phyloP scores from a whole-genome alignment of 2,113 vertebrate genomes.

The Tetrao urogallus region DNA sequence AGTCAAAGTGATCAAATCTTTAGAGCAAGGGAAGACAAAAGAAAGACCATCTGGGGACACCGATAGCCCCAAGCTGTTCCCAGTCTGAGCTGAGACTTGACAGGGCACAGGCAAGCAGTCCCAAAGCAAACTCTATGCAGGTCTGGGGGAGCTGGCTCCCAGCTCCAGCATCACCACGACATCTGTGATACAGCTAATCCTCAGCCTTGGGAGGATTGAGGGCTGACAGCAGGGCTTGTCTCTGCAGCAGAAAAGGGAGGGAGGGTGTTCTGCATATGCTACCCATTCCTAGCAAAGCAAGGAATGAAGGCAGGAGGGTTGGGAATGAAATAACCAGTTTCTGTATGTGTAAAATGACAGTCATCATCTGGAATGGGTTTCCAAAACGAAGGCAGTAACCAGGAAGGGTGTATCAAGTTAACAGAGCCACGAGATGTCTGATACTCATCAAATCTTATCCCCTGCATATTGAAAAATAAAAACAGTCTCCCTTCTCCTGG shows the following conservation, averaged over 20 bases:
- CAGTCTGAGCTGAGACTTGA: not conserved
- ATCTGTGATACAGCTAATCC: constrained; percentile 42
- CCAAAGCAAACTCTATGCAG: not conserved
- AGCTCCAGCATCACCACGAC: not conserved
- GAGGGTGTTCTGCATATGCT: not conserved
- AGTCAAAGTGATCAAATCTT: not conserved
- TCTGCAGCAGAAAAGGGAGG: not conserved
- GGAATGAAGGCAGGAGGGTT: fast-evolving
- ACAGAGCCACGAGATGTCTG: not conserved
- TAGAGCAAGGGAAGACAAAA: not conserved
- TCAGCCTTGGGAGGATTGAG: not conserved
- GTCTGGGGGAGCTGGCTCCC: not conserved
- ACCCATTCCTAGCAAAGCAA: not conserved
- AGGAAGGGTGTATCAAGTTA: not conserved
- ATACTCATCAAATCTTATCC: not conserved
- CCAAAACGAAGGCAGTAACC: not conserved
- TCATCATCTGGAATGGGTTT: not conserved
- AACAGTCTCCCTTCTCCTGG: not conserved
- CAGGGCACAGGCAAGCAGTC: not conserved
- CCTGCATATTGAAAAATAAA: not conserved
- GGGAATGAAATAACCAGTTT: not conserved
- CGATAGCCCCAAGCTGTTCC: not conserved
- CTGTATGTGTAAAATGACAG: not conserved
- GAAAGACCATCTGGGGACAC: not conserved
- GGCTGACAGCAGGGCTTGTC: not conserved